Conservation (phyloP, 2,888 invertebrate genomes). For the Drosophila anomelani region DNA sequence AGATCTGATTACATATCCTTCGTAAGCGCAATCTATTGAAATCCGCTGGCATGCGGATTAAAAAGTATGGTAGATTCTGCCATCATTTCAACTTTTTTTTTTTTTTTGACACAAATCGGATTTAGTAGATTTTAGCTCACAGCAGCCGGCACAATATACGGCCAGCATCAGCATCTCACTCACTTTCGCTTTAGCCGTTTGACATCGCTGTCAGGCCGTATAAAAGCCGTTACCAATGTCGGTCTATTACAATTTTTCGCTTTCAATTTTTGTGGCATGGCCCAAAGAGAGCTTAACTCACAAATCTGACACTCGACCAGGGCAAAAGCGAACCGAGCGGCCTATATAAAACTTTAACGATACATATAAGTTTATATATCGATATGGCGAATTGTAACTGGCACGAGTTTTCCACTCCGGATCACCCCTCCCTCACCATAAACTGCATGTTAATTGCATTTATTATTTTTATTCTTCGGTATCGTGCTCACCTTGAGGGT, state of each 20-base stretch:
- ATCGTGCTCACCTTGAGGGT: conserved; percentile 40
- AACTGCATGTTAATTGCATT: conserved; percentile 75
- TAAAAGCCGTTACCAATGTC: conserved; percentile 31
- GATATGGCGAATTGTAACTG: conserved; percentile 61
- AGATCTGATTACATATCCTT: background rate
- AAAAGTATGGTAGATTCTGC: background rate
- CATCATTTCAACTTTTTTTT: conserved; percentile 3
- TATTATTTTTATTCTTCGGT: conserved; percentile 52
- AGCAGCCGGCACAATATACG: background rate
- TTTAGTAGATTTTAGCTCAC: conserved; percentile 26
- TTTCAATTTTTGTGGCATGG: conserved; percentile 46
- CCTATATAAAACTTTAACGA: conserved; percentile 23
- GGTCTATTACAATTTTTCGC: conserved; percentile 44
- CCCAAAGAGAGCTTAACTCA: conserved; percentile 56
- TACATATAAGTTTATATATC: background rate
- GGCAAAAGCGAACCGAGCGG: conserved; percentile 15
- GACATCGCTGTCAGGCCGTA: conserved; percentile 51
- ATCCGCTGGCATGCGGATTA: conserved; percentile 13
- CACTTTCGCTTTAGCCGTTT: conserved; percentile 39
- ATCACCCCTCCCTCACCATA: conserved; percentile 35
- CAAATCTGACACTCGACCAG: conserved; percentile 57
- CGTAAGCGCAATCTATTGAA: conserved; percentile 6
- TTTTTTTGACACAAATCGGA: conserved; percentile 38
- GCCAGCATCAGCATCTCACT: conserved; percentile 1
- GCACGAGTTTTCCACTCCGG: conserved; percentile 29